Evolutionary conservation across 2,113 vertebrate species (phyloP), one percentile per base, ranked within the genome.

Genomic region (Holacanthus passer): DNA sequence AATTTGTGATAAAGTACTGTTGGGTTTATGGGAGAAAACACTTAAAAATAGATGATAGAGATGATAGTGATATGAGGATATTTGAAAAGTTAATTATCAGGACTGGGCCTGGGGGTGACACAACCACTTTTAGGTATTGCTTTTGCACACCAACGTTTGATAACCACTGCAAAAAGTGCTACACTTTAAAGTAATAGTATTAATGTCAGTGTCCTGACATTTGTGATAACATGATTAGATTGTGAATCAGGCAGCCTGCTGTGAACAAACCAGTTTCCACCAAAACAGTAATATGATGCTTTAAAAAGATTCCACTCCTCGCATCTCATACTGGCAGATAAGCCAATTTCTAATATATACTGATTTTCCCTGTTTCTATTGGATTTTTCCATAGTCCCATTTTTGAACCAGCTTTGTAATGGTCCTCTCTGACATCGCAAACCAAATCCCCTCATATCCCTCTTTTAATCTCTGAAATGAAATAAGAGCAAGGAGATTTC

Each of bases 401-500:
- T 89, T 92, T 85, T 82, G 62, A 91, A 92, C 85, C 82, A 89
- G 90, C 91, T 92, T 87, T 89, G 86, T 93, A 69, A 87, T 85
- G 83, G 89, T 89, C 77, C 79, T 75, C 85, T 81, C 72, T 88
- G 88, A 86, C 91, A 90, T 93, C 79, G 59, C 62, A 83, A 86
- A 88, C 82, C 84, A 91, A 94, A 94, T 94, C 92, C 92, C 62
- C 78, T 89, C 78, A 94, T 91, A 94, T 91, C 91, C 92, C 86
- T 85, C 87, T 82, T 92, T 94, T 95, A 95, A 95, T 95, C 93
- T 93, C 88, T 84, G 73, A 93, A 94, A 94, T 93, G 82, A 94
- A 93, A 94, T 93, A 93, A 93, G 92, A 94, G 90, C 89, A 90
- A 92, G 88, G 92, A 93, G 93, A 92, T 95, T 94, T 94, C 66